These are phyloP conservation scores for Pelusios castaneus DNA, from an alignment of 2,113 vertebrate genomes.

Conservation along the genomic window DNA sequence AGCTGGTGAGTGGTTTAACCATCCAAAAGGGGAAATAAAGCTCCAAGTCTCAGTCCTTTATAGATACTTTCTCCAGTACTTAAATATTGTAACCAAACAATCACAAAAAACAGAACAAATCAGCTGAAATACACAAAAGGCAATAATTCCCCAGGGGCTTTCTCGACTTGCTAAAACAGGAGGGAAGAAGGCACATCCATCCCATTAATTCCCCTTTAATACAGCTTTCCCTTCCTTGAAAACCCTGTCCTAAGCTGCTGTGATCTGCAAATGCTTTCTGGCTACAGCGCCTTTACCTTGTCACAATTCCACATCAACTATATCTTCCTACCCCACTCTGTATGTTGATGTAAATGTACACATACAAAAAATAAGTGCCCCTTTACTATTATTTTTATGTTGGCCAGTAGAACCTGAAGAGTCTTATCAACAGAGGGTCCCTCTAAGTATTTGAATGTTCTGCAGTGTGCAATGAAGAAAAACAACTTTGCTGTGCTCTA, in stretches of 20 bases:
- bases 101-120: neutral
- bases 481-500: neutral
- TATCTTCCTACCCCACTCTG: neutral
- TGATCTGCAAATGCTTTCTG: neutral
- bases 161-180: neutral
- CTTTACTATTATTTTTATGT: neutral
- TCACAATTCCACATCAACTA: neutral
- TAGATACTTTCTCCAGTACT: neutral
- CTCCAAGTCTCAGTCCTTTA: constrained; percentile 21
- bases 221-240: neutral
- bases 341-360: neutral
- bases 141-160: neutral
- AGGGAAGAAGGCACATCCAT: neutral
- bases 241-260: neutral
- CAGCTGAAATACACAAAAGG: neutral
- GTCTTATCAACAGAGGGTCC: neutral
- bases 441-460: neutral
- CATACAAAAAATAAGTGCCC: neutral
- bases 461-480: neutral
- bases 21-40: constrained; percentile 52
- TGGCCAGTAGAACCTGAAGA: neutral
- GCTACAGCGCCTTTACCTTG: neutral
- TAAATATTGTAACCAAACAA: neutral
- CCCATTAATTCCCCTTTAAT: neutral
- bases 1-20: constrained; percentile 20